Evolutionary conservation across 1,140 invertebrate genomes (phyloP), one percentile per base, ranked within the genome.

Genomic region (Drosophila micromelanica): DNA sequence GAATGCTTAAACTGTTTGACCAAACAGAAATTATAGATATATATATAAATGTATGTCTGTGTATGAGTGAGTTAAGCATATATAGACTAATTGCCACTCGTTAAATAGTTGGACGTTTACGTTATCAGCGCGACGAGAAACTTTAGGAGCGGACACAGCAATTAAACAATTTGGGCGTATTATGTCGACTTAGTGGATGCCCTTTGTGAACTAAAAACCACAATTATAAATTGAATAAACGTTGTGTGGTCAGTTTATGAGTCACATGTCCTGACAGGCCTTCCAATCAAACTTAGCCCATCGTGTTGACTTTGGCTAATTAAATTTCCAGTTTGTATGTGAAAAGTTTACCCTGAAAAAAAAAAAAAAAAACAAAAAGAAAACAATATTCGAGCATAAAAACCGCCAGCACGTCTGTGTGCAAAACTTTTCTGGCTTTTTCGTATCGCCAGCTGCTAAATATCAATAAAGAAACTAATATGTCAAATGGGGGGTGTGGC

Each of bases 401-500:
- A 32, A 51, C 48, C 48, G 11, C 32, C n/a, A 37, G 12, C 72
- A 69, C 72, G 65, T 61, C 23, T 49, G 15, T 46, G 67, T 43
- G 49, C 6, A 56, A 78, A 78, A 73, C 52, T 80, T 80, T 76
- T 3, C 11, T 45, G 35, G 51, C 38, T 68, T 68, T 27, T 40
- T 23, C 32, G 15, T 79, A 73, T 84, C 76, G 73, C 63, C 80
- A 84, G 72, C 80, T 84, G 80, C 72, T 65, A 79, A 84, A 79
- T 76, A 84, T 84, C 80, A 84, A 84, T 84, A 84, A 84, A 76
- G 76, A 84, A 84, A 84, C 80, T 84, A 78, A 84, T 84, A 84
- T 84, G 76, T 84, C 80, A 84, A 73, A 78, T 62, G 37, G 48
- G 37, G 38, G 35, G 54, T n/a, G n/a, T 17, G 48, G 13, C 45